Percentiles rank a stretch among this genome's conserved stretches.
phyloP scores from a whole-genome alignment of 1,140 invertebrate genomes.

The Babylonia areolata region DNA sequence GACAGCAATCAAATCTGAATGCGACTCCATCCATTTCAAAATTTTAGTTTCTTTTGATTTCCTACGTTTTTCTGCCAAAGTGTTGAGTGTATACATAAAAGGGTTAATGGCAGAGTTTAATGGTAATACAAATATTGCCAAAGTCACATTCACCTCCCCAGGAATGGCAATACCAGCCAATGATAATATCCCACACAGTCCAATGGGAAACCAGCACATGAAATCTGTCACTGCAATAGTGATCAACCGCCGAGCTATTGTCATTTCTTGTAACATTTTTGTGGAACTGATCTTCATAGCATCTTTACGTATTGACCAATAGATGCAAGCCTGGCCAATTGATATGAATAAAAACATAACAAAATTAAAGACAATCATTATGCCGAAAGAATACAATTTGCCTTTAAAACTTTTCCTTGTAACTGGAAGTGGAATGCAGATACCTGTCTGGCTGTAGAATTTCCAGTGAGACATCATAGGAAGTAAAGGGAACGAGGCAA shows the following conservation, averaged over 20 bases:
- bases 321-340: conserved; percentile 51
- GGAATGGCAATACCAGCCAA: conserved; percentile 24
- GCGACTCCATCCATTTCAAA: not conserved
- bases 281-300: not conserved
- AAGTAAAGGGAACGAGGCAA: conserved; percentile 37
- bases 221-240: conserved; percentile 41
- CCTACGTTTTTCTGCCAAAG: conserved; percentile 1
- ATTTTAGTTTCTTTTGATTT: not conserved
- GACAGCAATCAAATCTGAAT: not conserved
- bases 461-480: conserved; percentile 30
- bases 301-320: conserved; percentile 35
- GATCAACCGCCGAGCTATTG: conserved; percentile 37
- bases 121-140: conserved; percentile 35
- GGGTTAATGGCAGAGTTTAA: conserved; percentile 45
- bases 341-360: conserved; percentile 47
- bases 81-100: conserved; percentile 39
- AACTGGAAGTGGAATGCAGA: conserved; percentile 56
- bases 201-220: conserved; percentile 46
- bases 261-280: conserved; percentile 16
- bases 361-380: conserved; percentile 54
- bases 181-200: conserved; percentile 33
- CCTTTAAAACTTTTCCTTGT: conserved; percentile 35
- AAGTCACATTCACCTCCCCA: conserved; percentile 28
- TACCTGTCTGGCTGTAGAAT: conserved; percentile 52
- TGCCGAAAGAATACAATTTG: conserved; percentile 44